phyloP scores from a whole-genome alignment of 2,797 vertebrate genomes.

The Tokudaia tokunoshimensis region DNA sequence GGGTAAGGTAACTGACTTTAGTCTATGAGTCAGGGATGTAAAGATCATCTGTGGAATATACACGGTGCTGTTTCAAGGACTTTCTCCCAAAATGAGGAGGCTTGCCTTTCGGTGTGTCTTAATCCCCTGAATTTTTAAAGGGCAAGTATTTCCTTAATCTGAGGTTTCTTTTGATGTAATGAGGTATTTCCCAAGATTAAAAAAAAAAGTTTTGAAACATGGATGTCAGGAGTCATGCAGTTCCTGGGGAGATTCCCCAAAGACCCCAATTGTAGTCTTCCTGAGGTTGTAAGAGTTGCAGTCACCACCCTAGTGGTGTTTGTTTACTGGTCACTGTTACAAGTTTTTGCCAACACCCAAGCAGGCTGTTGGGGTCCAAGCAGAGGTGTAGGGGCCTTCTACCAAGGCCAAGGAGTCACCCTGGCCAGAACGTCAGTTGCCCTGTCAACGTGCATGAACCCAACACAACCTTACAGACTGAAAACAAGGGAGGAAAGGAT shows the following conservation, averaged over 20 bases:
- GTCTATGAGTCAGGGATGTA: background rate
- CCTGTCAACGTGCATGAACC: background rate
- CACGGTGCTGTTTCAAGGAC: background rate
- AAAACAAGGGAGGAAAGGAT: background rate
- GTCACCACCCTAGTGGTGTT: background rate
- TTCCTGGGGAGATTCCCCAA: background rate
- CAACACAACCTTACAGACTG: background rate
- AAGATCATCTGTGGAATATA: background rate
- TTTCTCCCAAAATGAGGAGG: background rate
- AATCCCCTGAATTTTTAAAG: background rate
- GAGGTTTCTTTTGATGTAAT: background rate
- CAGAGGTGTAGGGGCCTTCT: background rate
- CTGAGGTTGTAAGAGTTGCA: background rate
- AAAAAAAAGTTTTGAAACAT: background rate
- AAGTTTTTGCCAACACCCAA: background rate
- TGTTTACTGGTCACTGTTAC: background rate
- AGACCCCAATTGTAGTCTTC: background rate
- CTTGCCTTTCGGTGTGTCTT: background rate
- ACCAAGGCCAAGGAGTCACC: background rate
- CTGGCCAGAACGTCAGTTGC: background rate
- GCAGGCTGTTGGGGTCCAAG: background rate
- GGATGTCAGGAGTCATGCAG: background rate
- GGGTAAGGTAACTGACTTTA: background rate
- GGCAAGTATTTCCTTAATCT: background rate
- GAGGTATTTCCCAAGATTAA: background rate